A percentile compares a stretch with the other conserved stretches of the same genome.
phyloP scores from a whole-genome alignment of 1,140 invertebrate genomes.

The Drosophila ogumai region DNA sequence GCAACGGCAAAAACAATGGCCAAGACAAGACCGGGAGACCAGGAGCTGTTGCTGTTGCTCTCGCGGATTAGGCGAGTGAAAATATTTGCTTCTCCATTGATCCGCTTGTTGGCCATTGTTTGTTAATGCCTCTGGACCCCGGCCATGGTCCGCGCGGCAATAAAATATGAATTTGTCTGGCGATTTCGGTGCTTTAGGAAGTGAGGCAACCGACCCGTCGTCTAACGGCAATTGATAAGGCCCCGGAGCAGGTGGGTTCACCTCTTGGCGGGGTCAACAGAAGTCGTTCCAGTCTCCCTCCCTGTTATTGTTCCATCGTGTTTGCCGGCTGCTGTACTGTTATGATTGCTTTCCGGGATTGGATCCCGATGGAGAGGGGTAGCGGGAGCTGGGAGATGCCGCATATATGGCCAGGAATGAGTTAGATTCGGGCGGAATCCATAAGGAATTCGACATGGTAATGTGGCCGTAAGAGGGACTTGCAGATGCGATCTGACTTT shows the following conservation, averaged over 20 bases:
- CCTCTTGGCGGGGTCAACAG: constrained; percentile 53
- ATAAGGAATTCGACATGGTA: constrained; percentile 22
- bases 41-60: constrained; percentile 41
- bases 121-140: constrained; percentile 64
- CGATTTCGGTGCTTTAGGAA: constrained; percentile 53
- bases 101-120: constrained; percentile 69
- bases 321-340: constrained; percentile 28
- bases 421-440: constrained; percentile 17
- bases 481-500: constrained; percentile 7
- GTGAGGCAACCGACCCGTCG: constrained; percentile 32
- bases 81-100: constrained; percentile 75
- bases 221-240: constrained; percentile 69
- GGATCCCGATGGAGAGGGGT: not conserved
- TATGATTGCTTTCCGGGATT: constrained; percentile 23
- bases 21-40: constrained; percentile 33
- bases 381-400: not conserved
- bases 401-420: constrained; percentile 32
- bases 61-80: constrained; percentile 63
- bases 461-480: not conserved
- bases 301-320: constrained; percentile 50
- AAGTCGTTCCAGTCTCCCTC: constrained; percentile 40
- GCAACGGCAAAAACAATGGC: constrained; percentile 65
- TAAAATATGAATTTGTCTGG: constrained; percentile 81
- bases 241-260: constrained; percentile 68
- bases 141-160: constrained; percentile 67